Evolutionary conservation across 1,140 invertebrate species (phyloP).

Genomic region (Drosophila truncata): DNA sequence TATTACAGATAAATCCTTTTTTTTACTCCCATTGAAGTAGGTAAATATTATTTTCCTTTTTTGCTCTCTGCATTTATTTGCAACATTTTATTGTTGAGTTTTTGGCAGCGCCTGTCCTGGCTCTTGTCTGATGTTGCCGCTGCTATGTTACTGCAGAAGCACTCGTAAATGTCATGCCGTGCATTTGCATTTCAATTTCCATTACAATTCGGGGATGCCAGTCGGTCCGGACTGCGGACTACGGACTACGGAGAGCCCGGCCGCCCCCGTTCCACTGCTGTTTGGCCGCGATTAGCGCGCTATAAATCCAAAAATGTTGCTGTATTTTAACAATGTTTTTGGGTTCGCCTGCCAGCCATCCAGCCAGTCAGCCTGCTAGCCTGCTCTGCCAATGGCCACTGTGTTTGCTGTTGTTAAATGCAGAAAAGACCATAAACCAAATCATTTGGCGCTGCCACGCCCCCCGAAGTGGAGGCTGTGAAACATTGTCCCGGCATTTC

Average conservation of each 20-base stretch:
- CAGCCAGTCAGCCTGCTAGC: slow-evolving; percentile 33
- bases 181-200: slow-evolving; percentile 84
- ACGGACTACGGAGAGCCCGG: background rate
- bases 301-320: slow-evolving; percentile 82
- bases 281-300: slow-evolving; percentile 81
- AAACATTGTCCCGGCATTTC: slow-evolving; percentile 38
- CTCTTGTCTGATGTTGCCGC: slow-evolving; percentile 46
- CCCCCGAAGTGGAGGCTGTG: slow-evolving; percentile 43
- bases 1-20: background rate
- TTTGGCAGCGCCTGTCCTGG: slow-evolving; percentile 63
- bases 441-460: slow-evolving; percentile 71
- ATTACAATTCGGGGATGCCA: slow-evolving; percentile 73
- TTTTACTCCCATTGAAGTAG: background rate
- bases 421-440: slow-evolving; percentile 77
- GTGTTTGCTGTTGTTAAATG: slow-evolving; percentile 68
- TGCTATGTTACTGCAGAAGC: slow-evolving; percentile 34
- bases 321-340: slow-evolving; percentile 82
- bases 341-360: slow-evolving; percentile 38
- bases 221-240: slow-evolving; percentile 11
- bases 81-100: slow-evolving; percentile 82
- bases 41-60: slow-evolving; percentile 9
- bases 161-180: slow-evolving; percentile 78
- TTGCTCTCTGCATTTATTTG: slow-evolving; percentile 59
- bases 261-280: slow-evolving; percentile 40
- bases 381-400: slow-evolving; percentile 38